Conservation (phyloP, 2,888 invertebrate genomes). For the Cepaea hortensis region DNA sequence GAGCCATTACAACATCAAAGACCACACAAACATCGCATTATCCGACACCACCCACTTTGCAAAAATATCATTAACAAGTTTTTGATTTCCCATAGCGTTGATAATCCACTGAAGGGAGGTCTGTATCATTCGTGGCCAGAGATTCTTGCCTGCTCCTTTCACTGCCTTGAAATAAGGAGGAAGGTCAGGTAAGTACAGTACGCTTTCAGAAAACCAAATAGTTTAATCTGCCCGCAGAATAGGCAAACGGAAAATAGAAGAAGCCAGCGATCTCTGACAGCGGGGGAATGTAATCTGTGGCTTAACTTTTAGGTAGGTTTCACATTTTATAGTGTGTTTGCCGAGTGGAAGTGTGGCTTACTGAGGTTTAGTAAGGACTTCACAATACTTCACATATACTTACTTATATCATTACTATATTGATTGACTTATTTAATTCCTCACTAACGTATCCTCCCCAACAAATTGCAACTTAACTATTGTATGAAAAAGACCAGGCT, state of each 20-base stretch:
- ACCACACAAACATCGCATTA: background rate
- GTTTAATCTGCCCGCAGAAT: background rate
- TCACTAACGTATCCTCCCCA: too few relatives aligned
- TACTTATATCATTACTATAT: too few relatives aligned
- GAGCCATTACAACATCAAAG: background rate
- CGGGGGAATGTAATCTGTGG: background rate
- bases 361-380: too few relatives aligned
- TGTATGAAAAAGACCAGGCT: too few relatives aligned
- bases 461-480: too few relatives aligned
- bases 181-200: background rate
- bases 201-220: constrained; percentile 1
- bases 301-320: constrained; percentile 6
- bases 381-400: too few relatives aligned
- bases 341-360: too few relatives aligned
- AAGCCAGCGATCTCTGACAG: constrained; percentile 19
- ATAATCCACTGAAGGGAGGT: background rate
- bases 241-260: background rate
- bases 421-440: too few relatives aligned
- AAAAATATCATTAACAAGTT: background rate
- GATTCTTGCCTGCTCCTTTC: constrained; percentile 3
- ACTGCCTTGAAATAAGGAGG: background rate
- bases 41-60: constrained; percentile 11
- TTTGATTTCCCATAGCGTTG: constrained; percentile 6
- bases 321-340: background rate
- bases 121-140: background rate